A percentile compares a stretch with the other conserved stretches of the same genome.
These are phyloP conservation scores for Sakesphorus luctuosus DNA, from an alignment of 2,113 vertebrate genomes.

Conservation along the genomic window DNA sequence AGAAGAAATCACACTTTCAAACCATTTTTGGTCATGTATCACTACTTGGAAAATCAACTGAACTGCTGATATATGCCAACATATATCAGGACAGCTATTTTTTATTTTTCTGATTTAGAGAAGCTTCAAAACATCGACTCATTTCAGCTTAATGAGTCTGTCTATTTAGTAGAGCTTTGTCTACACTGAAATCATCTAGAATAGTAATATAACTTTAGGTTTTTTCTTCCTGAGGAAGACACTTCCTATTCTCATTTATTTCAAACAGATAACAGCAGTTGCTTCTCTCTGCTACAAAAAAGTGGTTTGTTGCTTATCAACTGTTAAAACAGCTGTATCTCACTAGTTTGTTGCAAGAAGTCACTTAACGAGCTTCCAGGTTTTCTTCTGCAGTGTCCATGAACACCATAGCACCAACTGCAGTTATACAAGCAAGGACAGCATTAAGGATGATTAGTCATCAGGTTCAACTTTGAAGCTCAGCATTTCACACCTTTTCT, in stretches of 20 bases:
- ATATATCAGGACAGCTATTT: background rate
- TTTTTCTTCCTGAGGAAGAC: background rate
- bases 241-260: background rate
- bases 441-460: background rate
- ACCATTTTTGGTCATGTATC: background rate
- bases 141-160: background rate
- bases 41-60: background rate
- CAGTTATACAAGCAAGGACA: background rate
- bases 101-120: background rate
- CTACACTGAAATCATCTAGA: background rate
- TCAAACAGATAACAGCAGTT: background rate
- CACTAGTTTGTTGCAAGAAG: background rate
- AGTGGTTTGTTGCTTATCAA: background rate
- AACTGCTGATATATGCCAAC: background rate
- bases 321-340: background rate
- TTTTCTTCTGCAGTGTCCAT: background rate
- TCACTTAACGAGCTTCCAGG: background rate
- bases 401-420: background rate
- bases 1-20: background rate
- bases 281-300: rapidly evolving
- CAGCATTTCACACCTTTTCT: background rate
- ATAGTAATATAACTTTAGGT: background rate
- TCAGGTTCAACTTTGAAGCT: background rate
- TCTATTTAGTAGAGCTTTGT: background rate
- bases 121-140: background rate